These are phyloP conservation scores for Calephelis perditalis DNA, from an alignment of 2,888 invertebrate species.

Conservation along the genomic window DNA sequence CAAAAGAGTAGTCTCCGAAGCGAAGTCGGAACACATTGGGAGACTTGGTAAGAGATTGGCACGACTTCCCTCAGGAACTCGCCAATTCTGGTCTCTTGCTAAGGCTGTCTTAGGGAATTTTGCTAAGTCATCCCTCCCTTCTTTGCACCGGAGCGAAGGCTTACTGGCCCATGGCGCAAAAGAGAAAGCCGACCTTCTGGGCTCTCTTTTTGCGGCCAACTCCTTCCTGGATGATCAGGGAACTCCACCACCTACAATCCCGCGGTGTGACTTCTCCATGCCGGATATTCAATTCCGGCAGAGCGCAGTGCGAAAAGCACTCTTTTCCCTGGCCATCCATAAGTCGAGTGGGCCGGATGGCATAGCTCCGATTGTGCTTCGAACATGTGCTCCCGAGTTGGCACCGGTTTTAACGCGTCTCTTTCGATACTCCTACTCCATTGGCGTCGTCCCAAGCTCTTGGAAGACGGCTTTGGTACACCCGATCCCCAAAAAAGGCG, in stretches of 20 bases:
- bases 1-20: constrained; percentile 20
- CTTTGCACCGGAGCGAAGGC: constrained; percentile 9
- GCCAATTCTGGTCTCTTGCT: constrained; percentile 22
- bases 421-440: too few species aligned
- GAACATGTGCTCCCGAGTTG: constrained; percentile 24
- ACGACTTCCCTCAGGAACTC: constrained; percentile 20
- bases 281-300: constrained; percentile 11
- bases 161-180: constrained; percentile 18
- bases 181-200: constrained; percentile 18
- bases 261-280: not conserved
- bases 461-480: constrained; percentile 14
- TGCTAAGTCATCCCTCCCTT: constrained; percentile 14
- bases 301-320: not conserved
- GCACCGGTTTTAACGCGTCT: too few species aligned
- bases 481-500: too few species aligned
- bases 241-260: constrained; percentile 10
- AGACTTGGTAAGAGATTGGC: constrained; percentile 16
- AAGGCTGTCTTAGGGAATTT: constrained; percentile 20
- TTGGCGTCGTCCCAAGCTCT: too few species aligned
- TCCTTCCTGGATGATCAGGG: not conserved
- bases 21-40: constrained; percentile 20
- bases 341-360: constrained; percentile 24
- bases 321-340: constrained; percentile 14
- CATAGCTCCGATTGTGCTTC: constrained; percentile 23
- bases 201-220: constrained; percentile 16